phyloP scores from a whole-genome alignment of 2,113 vertebrate genomes.

The Cyrtonyx montezumae region DNA sequence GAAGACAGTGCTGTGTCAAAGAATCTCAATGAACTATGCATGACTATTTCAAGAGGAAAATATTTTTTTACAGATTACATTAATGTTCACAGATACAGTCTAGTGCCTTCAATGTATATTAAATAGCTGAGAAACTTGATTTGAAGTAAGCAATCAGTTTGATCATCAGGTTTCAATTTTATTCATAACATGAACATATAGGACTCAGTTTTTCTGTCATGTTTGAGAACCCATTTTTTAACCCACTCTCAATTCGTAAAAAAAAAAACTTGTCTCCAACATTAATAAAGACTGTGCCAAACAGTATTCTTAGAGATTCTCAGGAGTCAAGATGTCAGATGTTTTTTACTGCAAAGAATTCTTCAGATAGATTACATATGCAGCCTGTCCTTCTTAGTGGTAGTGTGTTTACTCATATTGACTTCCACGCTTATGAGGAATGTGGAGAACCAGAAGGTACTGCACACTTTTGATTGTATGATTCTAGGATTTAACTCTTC shows the following conservation, averaged over 20 bases:
- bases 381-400: background rate
- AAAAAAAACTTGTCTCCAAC: background rate
- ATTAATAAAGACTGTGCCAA: background rate
- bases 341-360: background rate
- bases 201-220: background rate
- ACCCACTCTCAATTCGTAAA: background rate
- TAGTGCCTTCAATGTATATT: background rate
- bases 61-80: slow-evolving; percentile 8
- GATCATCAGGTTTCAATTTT: slow-evolving; percentile 10
- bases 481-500: background rate
- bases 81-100: slow-evolving; percentile 12
- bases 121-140: background rate
- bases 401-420: background rate
- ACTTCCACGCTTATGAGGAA: background rate
- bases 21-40: background rate
- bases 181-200: background rate
- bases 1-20: slow-evolving; percentile 4
- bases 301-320: background rate
- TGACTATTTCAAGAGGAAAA: slow-evolving; percentile 26
- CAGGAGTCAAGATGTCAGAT: background rate
- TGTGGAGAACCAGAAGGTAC: background rate
- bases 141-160: background rate
- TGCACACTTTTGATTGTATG: background rate
- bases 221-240: background rate
- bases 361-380: background rate